These are phyloP conservation scores for Pantherophis alleghaniensis DNA, from an alignment of 2,797 vertebrate genomes.

Conservation along the genomic window DNA sequence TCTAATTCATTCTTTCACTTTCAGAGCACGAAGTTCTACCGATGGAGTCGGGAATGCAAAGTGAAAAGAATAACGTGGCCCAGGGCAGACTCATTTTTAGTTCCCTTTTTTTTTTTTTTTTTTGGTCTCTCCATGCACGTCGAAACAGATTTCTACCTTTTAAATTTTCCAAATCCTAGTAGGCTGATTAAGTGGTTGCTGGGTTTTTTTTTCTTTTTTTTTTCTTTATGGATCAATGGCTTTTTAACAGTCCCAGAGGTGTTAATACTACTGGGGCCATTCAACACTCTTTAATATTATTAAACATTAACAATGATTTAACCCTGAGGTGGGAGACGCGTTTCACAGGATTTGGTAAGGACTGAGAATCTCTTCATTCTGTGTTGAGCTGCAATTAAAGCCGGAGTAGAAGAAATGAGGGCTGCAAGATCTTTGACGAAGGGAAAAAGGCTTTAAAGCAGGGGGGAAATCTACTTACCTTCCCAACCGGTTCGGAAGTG, in stretches of 20 bases:
- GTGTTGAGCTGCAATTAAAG: neutral
- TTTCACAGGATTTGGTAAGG: neutral
- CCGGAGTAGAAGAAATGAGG: neutral
- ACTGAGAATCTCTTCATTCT: neutral
- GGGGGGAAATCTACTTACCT: too few relatives aligned
- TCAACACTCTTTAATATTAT: neutral
- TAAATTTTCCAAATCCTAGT: neutral
- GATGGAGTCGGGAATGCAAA: neutral
- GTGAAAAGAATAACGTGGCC: neutral
- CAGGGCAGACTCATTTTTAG: neutral
- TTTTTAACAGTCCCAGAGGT: neutral
- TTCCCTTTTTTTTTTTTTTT: neutral
- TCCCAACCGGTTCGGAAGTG: too few relatives aligned
- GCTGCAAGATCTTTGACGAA: neutral
- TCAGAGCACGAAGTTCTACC: neutral
- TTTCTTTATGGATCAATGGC: neutral
- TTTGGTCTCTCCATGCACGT: neutral
- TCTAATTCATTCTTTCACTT: neutral
- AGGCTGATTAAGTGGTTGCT: neutral
- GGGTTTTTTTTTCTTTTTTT: accelerated
- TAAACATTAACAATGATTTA: neutral
- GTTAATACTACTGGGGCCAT: neutral
- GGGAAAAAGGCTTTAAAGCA: neutral
- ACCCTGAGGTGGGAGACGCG: neutral
- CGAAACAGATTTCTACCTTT: neutral